Conservation (phyloP, 1,140 invertebrate species). For the Rhynchophorus ferrugineus region DNA sequence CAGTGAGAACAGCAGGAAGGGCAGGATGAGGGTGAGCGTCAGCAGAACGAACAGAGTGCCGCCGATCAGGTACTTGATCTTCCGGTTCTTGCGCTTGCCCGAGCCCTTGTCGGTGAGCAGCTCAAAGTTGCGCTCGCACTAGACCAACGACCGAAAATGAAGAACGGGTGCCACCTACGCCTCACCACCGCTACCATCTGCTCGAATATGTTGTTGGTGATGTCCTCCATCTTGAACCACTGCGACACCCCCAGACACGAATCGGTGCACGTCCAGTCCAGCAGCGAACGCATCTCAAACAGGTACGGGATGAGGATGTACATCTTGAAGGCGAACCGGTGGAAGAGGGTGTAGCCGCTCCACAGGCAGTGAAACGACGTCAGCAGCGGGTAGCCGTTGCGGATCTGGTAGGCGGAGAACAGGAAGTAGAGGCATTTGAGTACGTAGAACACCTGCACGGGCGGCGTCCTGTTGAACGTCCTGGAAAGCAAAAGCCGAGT, state of each 20-base stretch:
- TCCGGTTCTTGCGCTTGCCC: neutral
- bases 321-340: conserved; percentile 15
- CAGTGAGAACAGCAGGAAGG: neutral
- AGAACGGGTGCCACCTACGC: no score
- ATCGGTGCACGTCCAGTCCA: conserved; percentile 19
- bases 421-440: conserved; percentile 17
- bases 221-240: conserved; percentile 21
- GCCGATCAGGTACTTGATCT: neutral
- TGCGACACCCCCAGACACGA: conserved; percentile 8
- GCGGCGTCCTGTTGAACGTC: neutral
- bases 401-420: conserved; percentile 19
- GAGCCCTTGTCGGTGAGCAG: neutral
- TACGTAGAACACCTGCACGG: conserved; percentile 12
- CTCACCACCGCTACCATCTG: conserved; percentile 10
- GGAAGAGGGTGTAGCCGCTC: neutral
- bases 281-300: conserved; percentile 12
- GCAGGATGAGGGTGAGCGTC: neutral
- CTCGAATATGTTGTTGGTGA: conserved; percentile 10
- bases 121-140: neutral
- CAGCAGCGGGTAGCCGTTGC: conserved; percentile 14
- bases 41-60: neutral
- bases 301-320: conserved; percentile 11
- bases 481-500: conserved; percentile 5
- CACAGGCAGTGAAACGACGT: conserved; percentile 12
- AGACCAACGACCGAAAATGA: neutral